These are phyloP conservation scores for Drosophila histrio DNA, from an alignment of 2,888 invertebrate genomes.

Conservation along the genomic window DNA sequence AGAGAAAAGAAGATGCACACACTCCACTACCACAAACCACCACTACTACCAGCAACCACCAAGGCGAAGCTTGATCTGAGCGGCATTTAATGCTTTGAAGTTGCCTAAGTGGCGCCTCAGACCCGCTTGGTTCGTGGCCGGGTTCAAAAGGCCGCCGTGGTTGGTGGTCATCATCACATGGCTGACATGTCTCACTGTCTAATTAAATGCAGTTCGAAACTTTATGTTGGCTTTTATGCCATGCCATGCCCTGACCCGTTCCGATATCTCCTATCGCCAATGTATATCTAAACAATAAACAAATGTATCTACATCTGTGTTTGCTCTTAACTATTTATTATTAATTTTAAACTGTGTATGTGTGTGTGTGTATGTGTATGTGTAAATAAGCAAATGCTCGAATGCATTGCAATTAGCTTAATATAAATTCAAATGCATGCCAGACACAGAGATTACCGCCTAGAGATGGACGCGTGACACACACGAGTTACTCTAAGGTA, in stretches of 20 bases:
- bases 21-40: conserved; percentile 32
- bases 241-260: conserved; percentile 14
- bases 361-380: conserved; percentile 22
- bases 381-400: conserved; percentile 53
- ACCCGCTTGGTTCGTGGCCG: conserved; percentile 51
- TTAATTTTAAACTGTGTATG: conserved; percentile 45
- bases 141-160: conserved; percentile 72
- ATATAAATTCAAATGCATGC: conserved; percentile 75
- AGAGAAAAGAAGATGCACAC: conserved; percentile 36
- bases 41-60: conserved; percentile 6
- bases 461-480: conserved; percentile 2
- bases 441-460: conserved; percentile 56
- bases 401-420: conserved; percentile 70
- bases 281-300: conserved; percentile 55
- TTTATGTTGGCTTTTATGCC: conserved; percentile 37
- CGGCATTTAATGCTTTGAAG: conserved; percentile 60
- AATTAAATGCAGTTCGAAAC: conserved; percentile 68
- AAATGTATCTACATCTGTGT: conserved; percentile 52
- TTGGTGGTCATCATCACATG: conserved; percentile 59
- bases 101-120: conserved; percentile 81
- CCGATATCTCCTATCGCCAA: conserved; percentile 26
- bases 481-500: neutral
- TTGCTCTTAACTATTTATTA: conserved; percentile 50
- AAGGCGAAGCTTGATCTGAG: conserved; percentile 12
- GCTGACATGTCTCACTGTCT: conserved; percentile 54